Conservation (phyloP, 1,140 invertebrate species). For the Caenorhabditis remanei region DNA sequence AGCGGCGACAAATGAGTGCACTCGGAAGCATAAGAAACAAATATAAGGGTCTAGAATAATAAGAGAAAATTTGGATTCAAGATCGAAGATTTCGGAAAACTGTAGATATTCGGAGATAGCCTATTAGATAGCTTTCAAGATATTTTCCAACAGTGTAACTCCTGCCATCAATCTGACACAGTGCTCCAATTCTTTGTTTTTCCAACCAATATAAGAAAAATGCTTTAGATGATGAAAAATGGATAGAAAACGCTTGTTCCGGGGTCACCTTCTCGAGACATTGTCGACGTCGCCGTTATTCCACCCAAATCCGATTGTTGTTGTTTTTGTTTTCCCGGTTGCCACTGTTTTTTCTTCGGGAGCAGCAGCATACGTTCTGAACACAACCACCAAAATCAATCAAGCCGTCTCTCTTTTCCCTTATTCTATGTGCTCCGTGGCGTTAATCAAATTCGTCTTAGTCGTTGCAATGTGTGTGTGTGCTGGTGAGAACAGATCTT, state of each 20-base stretch:
- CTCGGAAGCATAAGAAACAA: not conserved
- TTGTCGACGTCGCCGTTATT: not conserved
- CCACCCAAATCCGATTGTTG: conserved; percentile 19
- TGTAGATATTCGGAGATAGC: too few relatives aligned
- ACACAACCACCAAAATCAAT: conserved; percentile 48
- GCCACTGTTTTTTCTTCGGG: not conserved
- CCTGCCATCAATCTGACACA: too few relatives aligned
- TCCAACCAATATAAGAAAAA: not conserved
- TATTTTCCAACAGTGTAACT: too few relatives aligned
- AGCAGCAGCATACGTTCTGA: conserved; percentile 4
- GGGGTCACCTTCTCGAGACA: conserved; percentile 9
- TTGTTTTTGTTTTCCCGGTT: conserved; percentile 31
- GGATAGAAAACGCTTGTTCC: not conserved
- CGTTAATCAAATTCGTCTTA: conserved; percentile 53
- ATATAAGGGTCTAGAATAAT: too few relatives aligned
- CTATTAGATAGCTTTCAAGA: too few relatives aligned
- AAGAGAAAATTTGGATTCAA: too few relatives aligned
- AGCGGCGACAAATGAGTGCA: conserved; percentile 20
- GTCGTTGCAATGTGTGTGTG: not conserved
- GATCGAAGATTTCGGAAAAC: too few relatives aligned
- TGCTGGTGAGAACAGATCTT: not conserved
- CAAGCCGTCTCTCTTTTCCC: conserved; percentile 9
- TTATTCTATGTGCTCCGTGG: not conserved
- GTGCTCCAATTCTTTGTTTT: too few relatives aligned
- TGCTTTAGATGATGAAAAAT: conserved; percentile 1